Evolutionary conservation across 2,888 invertebrate species (phyloP), one percentile per base, ranked within the genome.

Genomic region (Phoronis australis): DNA sequence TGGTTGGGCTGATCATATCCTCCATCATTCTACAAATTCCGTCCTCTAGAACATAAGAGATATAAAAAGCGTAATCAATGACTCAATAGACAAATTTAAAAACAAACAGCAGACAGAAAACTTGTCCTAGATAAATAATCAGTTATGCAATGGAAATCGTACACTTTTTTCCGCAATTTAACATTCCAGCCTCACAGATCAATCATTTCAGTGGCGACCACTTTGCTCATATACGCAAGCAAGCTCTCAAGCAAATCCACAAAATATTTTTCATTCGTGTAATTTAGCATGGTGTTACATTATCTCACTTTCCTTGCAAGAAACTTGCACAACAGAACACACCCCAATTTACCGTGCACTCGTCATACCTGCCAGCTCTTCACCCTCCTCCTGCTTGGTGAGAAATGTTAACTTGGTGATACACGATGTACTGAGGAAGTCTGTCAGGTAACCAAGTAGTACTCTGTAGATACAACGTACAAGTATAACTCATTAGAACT

Each of bases 371-470:
- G n/a, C n/a, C n/a, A n/a, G n/a, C n/a, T 31, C 31, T 15, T 31
- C 31, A 31, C 31, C 15, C 31, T 15, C 31, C 15, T 31, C 15
- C 31, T 31, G 9, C 9, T 12, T 12, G 31, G 9, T 31, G 6
- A 97, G 80, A 73, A 96, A 97, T 77, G 94, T 95, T 61, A 99
- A 81, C 78, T 96, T 95, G 1, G 95, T 95, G 42, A 99, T 90
- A 56, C 96, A 97, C 2, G 97, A 97, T 0, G 99, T 99, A 67
- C 88, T 95, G 50, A 97, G 80, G 76, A 99, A 99, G 61, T 97
- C 96, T 57, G 87, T 87, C 26, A 99, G 80, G 73, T 88, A 87
- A n/a, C 97, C 96, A 52, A 99, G 80, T 50, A 94, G 91, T 0
- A 99, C 96, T 64, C 96, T 81, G 61, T 24, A 59, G 57, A 25